Percentiles rank a stretch among this genome's conserved stretches.
These are phyloP conservation scores for Cephus pulcher DNA, from an alignment of 2,888 invertebrate genomes.

Conservation along the genomic window DNA sequence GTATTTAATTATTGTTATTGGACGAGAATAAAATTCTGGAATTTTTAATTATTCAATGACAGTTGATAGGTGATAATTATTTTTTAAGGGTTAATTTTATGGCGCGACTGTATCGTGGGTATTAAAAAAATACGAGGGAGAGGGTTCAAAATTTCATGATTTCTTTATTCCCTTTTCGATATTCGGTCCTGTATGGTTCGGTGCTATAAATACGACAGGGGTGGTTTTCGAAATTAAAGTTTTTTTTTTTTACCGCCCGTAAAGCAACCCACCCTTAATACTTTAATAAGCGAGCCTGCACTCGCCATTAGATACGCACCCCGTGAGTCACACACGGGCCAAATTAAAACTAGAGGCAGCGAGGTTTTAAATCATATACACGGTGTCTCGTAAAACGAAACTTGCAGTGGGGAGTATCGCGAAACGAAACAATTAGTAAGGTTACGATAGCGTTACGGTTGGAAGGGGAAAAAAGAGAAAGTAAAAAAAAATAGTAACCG, in stretches of 20 bases:
- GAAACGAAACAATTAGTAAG: background rate
- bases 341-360: background rate
- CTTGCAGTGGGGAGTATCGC: background rate
- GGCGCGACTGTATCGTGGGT: background rate
- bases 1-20: background rate
- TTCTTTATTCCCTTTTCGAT: background rate
- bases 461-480: background rate
- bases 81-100: background rate
- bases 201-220: slow-evolving; percentile 15
- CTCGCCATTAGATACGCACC: background rate
- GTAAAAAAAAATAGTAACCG: background rate
- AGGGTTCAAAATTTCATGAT: background rate
- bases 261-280: background rate
- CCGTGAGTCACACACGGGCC: background rate
- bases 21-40: background rate
- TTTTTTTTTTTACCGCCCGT: background rate
- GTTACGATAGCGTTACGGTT: background rate
- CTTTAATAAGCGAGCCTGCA: background rate
- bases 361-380: background rate
- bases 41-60: background rate
- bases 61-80: background rate
- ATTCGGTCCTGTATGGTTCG: background rate
- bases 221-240: slow-evolving; percentile 15
- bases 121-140: background rate
- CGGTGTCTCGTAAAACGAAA: background rate